Conservation (phyloP, 1,140 invertebrate genomes). For the Vanessa atalanta region DNA sequence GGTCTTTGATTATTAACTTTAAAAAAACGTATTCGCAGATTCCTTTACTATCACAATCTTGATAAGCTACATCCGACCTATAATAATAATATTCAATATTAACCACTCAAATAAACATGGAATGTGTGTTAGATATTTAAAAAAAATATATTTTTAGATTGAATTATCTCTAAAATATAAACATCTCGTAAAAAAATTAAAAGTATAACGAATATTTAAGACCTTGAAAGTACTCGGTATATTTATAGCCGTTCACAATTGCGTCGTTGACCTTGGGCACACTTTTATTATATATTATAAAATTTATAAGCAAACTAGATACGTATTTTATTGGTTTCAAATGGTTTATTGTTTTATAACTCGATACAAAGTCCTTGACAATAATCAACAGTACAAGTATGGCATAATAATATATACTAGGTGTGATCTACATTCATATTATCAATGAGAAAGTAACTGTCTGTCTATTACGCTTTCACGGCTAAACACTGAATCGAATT, state of each 20-base stretch:
- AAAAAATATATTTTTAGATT: background rate
- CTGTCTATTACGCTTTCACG: no score
- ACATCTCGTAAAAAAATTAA: constrained; percentile 30
- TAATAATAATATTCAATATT: no score
- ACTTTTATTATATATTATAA: constrained; percentile 32
- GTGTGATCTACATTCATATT: background rate
- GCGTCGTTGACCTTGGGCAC: constrained; percentile 42
- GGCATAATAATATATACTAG: background rate
- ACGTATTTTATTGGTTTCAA: constrained; percentile 19
- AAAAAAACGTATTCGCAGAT: no score
- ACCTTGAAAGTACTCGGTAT: constrained; percentile 38
- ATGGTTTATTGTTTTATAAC: background rate
- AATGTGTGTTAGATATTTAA: background rate
- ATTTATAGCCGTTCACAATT: constrained; percentile 38
- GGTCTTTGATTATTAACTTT: no score
- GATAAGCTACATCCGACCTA: no score
- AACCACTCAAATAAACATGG: background rate
- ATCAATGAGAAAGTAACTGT: no score
- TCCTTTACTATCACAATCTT: no score
- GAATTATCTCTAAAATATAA: constrained; percentile 4
- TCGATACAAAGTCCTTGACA: background rate
- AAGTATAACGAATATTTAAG: constrained; percentile 32
- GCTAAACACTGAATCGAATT: no score
- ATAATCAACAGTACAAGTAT: background rate
- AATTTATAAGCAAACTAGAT: constrained; percentile 34